These are phyloP conservation scores for Cephus rjabovi DNA, from an alignment of 2,888 invertebrate genomes.

Conservation along the genomic window DNA sequence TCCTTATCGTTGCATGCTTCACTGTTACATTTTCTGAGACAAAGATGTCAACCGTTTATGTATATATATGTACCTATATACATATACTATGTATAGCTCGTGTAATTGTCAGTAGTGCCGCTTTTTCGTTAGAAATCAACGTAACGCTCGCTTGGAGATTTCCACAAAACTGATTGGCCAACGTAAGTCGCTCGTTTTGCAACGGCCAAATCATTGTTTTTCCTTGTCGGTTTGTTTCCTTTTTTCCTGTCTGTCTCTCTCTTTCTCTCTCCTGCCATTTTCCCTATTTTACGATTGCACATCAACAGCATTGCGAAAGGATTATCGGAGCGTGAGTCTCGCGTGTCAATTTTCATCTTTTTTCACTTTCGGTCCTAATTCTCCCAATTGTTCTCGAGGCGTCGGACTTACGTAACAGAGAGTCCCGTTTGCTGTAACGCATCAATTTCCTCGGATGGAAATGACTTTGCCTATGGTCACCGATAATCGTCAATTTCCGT, in stretches of 20 bases:
- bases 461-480: background rate
- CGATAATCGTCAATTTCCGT: background rate
- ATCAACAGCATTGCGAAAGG: background rate
- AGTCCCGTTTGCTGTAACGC: background rate
- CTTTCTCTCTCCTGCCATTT: background rate
- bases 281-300: background rate
- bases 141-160: background rate
- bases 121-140: background rate
- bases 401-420: background rate
- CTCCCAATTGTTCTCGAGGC: background rate
- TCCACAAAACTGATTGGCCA: background rate
- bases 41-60: background rate
- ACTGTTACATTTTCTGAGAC: background rate
- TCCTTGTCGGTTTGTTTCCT: background rate
- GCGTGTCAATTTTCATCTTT: background rate
- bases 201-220: background rate
- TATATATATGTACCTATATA: background rate
- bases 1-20: background rate
- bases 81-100: background rate
- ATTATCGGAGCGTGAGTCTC: background rate
- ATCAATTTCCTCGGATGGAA: background rate
- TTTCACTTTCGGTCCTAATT: background rate
- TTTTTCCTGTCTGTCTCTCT: background rate
- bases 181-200: background rate
- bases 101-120: background rate